These are phyloP conservation scores for Dugesia japonica DNA, from an alignment of 2,888 invertebrate species.

Conservation along the genomic window DNA sequence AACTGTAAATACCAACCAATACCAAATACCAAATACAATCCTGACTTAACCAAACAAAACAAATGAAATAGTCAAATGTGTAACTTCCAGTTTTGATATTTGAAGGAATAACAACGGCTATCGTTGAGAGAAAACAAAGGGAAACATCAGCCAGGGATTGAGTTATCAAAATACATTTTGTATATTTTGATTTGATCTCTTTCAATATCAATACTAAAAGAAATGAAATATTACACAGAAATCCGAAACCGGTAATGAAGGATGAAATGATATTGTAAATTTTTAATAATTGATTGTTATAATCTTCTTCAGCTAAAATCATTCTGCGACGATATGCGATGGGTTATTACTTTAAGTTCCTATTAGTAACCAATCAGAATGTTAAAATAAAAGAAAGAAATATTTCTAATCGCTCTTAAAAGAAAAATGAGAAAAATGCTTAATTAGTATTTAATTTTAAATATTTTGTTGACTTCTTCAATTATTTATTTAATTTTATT, in stretches of 20 bases:
- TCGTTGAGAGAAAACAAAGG: neutral
- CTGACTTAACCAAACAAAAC: neutral
- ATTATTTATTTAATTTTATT: too few relatives aligned
- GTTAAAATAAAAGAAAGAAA: too few relatives aligned
- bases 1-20: neutral
- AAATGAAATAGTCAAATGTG: neutral
- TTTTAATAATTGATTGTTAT: too few relatives aligned
- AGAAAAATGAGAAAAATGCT: too few relatives aligned
- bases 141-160: neutral
- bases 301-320: too few relatives aligned
- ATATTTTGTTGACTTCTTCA: too few relatives aligned
- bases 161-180: neutral
- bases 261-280: too few relatives aligned
- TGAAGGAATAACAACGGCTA: neutral
- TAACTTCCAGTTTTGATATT: neutral
- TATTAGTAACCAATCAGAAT: too few relatives aligned
- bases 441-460: too few relatives aligned
- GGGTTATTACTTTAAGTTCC: too few relatives aligned
- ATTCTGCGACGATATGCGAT: too few relatives aligned
- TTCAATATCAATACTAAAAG: neutral
- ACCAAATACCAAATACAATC: slow-evolving; percentile 6
- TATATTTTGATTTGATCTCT: neutral
- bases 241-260: neutral
- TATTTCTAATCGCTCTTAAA: too few relatives aligned
- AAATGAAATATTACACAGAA: neutral